Evolutionary conservation across 1,140 invertebrate species (phyloP), one percentile per base, ranked within the genome.

Genomic region (Caenorhabditis remanei): DNA sequence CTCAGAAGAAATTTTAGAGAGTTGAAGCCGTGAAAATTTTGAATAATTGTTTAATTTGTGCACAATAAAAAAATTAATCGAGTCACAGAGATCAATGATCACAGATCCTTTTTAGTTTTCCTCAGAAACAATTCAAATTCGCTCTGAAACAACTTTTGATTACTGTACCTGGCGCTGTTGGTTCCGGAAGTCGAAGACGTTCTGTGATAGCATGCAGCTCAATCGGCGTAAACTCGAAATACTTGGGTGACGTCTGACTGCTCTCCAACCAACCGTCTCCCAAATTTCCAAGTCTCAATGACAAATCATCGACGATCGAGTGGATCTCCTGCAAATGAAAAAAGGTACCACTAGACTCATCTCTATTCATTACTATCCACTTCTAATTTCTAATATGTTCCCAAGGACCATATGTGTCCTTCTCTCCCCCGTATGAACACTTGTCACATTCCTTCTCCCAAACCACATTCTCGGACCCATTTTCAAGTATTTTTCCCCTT

Each of bases 151-250:
- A 32, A 32, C 32, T 32, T 32, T 32, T 32, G 32, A 32, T 1
- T 32, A 32, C 32, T 32, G 32, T 48, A 88, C 83, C 84, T 21
- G 84, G 83, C 11, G 83, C 67, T 3, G 87, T 79, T 4, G 96
- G 96, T 93, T 96, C 96, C 0, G 96, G 96, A 89, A 96, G 94
- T 92, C 96, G 96, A 13, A 97, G 94, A 90, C 96, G 94, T 93
- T 97, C 95, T 90, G 95, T 96, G 71, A 98, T 95, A 32, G 96
- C 96, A 93, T 96, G 95, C 13, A 98, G 93, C 95, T 98, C 94
- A 63, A 94, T 87, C 4, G 93, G 92, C 50, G 87, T 90, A 82
- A 91, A 90, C 61, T 88, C 85, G 75, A 89, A 91, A 65, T 89
- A 90, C 46, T 90, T 89, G 4, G 89, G 89, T 13, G 83, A 79